A percentile compares a stretch with the other conserved stretches of the same genome.
Conservation (phyloP, 2,888 invertebrate genomes). For the Dorcus hopei region DNA sequence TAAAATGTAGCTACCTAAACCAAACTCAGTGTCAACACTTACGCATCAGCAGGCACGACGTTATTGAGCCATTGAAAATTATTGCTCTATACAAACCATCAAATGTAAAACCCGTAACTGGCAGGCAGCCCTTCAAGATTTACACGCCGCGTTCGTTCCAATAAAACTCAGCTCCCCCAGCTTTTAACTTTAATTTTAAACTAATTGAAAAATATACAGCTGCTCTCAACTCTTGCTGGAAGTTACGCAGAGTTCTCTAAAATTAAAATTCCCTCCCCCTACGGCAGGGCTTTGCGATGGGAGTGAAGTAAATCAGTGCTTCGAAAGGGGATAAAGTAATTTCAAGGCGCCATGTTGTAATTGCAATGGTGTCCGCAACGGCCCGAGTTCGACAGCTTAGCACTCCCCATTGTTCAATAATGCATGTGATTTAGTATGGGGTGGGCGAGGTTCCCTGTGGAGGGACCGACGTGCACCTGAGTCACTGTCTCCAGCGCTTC, state of each 20-base stretch:
- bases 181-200: slow-evolving; percentile 37
- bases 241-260: slow-evolving; percentile 20
- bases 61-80: slow-evolving; percentile 27
- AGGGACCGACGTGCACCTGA: slow-evolving; percentile 34
- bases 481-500: slow-evolving; percentile 32
- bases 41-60: slow-evolving; percentile 14
- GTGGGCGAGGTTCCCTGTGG: slow-evolving; percentile 37
- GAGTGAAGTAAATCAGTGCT: slow-evolving; percentile 24
- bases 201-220: slow-evolving; percentile 38
- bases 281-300: slow-evolving; percentile 31
- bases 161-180: slow-evolving; percentile 21
- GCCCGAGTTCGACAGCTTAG: slow-evolving; percentile 33
- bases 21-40: slow-evolving; percentile 27
- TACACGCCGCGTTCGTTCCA: slow-evolving; percentile 9
- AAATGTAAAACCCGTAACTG: slow-evolving; percentile 9
- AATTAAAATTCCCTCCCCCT: slow-evolving; percentile 40
- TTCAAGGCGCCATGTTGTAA: slow-evolving; percentile 42
- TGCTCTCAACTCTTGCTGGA: slow-evolving; percentile 23
- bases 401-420: slow-evolving; percentile 45
- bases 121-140: slow-evolving; percentile 9
- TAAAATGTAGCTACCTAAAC: slow-evolving; percentile 19
- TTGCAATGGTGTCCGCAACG: slow-evolving; percentile 34
- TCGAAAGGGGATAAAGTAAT: slow-evolving; percentile 26
- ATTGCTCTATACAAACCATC: slow-evolving; percentile 23
- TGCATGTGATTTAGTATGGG: slow-evolving; percentile 44